Evolutionary conservation across 2,113 vertebrate genomes (phyloP), one percentile per base, ranked within the genome.

Genomic region (Psettodes erumei): DNA sequence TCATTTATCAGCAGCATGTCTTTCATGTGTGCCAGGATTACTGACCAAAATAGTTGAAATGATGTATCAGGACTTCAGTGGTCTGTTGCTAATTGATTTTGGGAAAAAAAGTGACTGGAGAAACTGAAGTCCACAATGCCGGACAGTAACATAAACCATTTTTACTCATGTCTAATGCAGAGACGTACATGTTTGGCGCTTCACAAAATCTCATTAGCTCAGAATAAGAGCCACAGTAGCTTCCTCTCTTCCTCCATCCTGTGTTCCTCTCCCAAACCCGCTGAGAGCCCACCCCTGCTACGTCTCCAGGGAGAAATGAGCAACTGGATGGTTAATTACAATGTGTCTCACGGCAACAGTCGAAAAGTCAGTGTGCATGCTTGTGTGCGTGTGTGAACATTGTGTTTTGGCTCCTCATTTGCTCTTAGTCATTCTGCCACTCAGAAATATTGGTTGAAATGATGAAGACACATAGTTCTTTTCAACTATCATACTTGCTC

Each of bases 271-370:
- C 62, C 35, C 50, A 70, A 75, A 75, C 84, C 81, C 75, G 12
- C 64, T 37, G 82, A 87, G 85, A 85, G 67, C 51, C 82, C 53
- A 69, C 64, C 75, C 79, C 77, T 73, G 54, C 62, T 56, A 77
- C 1, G 71, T 86, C 89, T 86, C 86, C 51, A 54, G 65, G 86
- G 81, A 86, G 67, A 85, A 86, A 87, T 70, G 71, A 84, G 86
- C 82, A 79, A 82, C 82, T 83, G 79, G 75, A 75, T 81, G 77
- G 62, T 85, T 92, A 89, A 90, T 90, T 91, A 90, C 79, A 85
- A 67, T n/a, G 66, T 86, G 90, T 87, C 89, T 89, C 88, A 62
- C 69, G 56, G 90, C 88, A 88, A 90, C 89, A 88, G 79, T 59
- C 56, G 64, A 53, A 65, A 70, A 56, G 47, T 64, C 58, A 69